Base-by-base conservation (phyloP, 2,113 vertebrate species). In the Setophaga coronata region DNA sequence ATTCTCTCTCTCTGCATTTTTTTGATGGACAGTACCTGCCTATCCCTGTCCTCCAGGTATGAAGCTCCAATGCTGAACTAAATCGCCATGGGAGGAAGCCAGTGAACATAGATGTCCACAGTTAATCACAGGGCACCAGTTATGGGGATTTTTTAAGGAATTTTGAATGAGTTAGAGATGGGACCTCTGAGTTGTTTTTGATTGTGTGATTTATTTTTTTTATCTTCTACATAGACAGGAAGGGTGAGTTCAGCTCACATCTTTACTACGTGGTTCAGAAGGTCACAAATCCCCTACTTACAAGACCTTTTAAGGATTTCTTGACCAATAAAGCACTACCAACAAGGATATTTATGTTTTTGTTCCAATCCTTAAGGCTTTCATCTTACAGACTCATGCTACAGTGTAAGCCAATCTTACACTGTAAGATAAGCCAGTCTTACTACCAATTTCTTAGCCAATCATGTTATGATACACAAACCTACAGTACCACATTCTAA, bases 31-130 rank as follows among this genome's bases (percentile, higher is more conserved):
- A 25, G 24, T 40, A 36, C n/a, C 72, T 60, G 25, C n/a, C 12
- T 42, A 60, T 18, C 12, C 21, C 28, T 40, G 24, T 33, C 28
- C 45, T 66, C 0, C 0, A 69, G 14, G 14, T 38, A 50, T 0
- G 0, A 76, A 51, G 24, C 10, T 69, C 43, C 17, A n/a, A 1
- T 9, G 16, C 29, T 47, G 47, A 89, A n/a, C 47, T 48, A 23
- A 90, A 36, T 24, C 51, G 8, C 26, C 17, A 18, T 6, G 13
- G 18, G n/a, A 61, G 19, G 62, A 86, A 72, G 24, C 8, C 53
- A 81, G 38, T 36, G 17, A 64, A 12, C 10, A 72, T 43, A 82
- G 13, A 65, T 28, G 16, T 80, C 18, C 20, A 23, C 10, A 31
- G 72, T n/a, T 73, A 51, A 36, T 34, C 56, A 58, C 14, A 8